Percentiles rank a stretch among this genome's conserved stretches.
phyloP scores from a whole-genome alignment of 2,888 invertebrate genomes.

The Diaphora mendica region DNA sequence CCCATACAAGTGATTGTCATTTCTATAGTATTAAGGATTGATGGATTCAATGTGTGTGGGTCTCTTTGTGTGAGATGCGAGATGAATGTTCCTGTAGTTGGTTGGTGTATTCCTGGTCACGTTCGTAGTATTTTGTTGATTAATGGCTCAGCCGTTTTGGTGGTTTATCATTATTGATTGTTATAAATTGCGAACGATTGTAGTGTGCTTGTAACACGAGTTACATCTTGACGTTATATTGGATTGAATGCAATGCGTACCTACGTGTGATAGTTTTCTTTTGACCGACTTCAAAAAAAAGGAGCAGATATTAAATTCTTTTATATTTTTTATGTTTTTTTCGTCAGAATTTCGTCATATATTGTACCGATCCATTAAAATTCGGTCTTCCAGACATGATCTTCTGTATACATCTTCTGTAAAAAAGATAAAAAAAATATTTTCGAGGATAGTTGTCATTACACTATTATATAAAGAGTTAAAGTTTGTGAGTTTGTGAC shows the following conservation, averaged over 20 bases:
- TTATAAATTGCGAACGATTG: neutral
- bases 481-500: too few relatives aligned
- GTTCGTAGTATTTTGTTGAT: constrained; percentile 3
- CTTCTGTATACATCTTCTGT: too few relatives aligned
- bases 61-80: neutral
- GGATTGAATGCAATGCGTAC: neutral
- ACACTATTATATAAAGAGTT: too few relatives aligned
- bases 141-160: neutral
- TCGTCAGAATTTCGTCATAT: too few relatives aligned
- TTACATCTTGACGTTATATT: neutral
- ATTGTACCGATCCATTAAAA: too few relatives aligned
- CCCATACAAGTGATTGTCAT: neutral
- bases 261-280: neutral
- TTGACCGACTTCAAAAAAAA: neutral
- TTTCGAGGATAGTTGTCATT: neutral
- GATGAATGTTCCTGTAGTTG: constrained; percentile 5
- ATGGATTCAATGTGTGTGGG: neutral
- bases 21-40: neutral
- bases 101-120: constrained; percentile 7
- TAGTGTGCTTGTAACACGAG: neutral
- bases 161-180: constrained; percentile 4
- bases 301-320: too few relatives aligned
- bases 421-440: neutral
- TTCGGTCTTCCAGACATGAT: too few relatives aligned
- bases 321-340: too few relatives aligned